Evolutionary conservation across 2,888 invertebrate species (phyloP).

Genomic region (Catocala nupta): DNA sequence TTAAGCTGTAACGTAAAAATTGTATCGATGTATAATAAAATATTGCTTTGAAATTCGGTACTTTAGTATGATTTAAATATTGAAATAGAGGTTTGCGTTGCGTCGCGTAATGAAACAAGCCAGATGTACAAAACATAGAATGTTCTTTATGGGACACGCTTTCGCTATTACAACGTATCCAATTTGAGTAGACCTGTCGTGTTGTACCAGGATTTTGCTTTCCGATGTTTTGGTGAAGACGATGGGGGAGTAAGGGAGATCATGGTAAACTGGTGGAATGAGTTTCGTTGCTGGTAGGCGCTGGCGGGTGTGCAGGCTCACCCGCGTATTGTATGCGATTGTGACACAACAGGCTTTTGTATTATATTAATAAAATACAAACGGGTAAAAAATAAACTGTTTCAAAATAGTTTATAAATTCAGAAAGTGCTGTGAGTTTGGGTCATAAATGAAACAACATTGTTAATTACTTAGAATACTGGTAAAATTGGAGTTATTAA

Average conservation of each 20-base stretch:
- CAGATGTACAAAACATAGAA: constrained; percentile 81
- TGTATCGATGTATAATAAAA: constrained; percentile 13
- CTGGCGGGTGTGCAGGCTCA: constrained; percentile 62
- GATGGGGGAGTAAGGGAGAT: constrained; percentile 46
- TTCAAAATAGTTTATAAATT: no score
- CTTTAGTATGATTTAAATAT: constrained; percentile 59
- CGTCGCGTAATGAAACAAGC: constrained; percentile 76
- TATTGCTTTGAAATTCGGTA: constrained; percentile 41
- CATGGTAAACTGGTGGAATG: constrained; percentile 57
- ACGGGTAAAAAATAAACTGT: constrained; percentile 21
- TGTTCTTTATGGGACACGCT: constrained; percentile 82
- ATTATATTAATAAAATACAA: constrained; percentile 66
- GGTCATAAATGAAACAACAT: no score
- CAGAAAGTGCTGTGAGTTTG: no score
- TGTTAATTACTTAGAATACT: no score
- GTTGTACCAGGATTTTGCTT: constrained; percentile 52
- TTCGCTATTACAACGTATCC: constrained; percentile 66
- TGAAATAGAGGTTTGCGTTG: constrained; percentile 51
- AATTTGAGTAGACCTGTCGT: constrained; percentile 68
- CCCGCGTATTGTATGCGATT: constrained; percentile 66
- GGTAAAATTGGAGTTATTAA: no score
- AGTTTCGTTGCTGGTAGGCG: constrained; percentile 60
- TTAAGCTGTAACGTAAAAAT: constrained; percentile 6
- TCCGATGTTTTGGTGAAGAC: constrained; percentile 49
- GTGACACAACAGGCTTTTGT: constrained; percentile 65